Base-by-base conservation (phyloP, 92 coral and sea anemone genomes). In the Blastomussa wellsi region DNA sequence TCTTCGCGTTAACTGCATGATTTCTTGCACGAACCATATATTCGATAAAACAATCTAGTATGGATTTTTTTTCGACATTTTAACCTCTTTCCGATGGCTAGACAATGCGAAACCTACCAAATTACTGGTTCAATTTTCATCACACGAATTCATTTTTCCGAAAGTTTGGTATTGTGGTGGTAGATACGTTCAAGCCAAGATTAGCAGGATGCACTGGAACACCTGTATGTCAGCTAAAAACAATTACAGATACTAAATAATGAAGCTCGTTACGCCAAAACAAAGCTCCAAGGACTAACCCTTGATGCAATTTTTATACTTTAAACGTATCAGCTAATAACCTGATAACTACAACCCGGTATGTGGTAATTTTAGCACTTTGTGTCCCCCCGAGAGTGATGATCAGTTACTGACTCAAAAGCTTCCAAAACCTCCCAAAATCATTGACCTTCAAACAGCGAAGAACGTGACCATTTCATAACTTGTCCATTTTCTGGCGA, bases 1-100 rank as follows among this genome's bases (percentile, higher is more conserved):
- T 39, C n/a, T n/a, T n/a, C n/a, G n/a, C n/a, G n/a, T n/a, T 6
- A 44, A 8, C 49, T 44, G 11, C 49, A 44, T 80, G 84, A 64
- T 31, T 67, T 67, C 4, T 42, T 28, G 76, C 84, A 80, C 67
- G 76, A 67, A 11, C 33, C 24, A 28, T 57, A 9, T 41, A 8
- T 44, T 65, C 29, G 32, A 15, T 7, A 4, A 4, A 47, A 29
- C 76, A 80, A 67, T 29, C 14, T 15, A 66, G 29, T 67, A 12
- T 44, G 49, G 49, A 44, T 6, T 3, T 44, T 41, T 41, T 32
- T 66, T n/a, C n/a, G 84, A 67, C 84, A 44, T 80, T 69, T 66
- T 66, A 48, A 66, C 84, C 83, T 79, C 29, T 41, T 53, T 24
- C 44, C 20, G 8, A 77, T 44, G 29, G 6, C 17, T 36, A 77